Evolutionary conservation across 1,140 invertebrate genomes (phyloP).

Genomic region (Carposina sasakii): DNA sequence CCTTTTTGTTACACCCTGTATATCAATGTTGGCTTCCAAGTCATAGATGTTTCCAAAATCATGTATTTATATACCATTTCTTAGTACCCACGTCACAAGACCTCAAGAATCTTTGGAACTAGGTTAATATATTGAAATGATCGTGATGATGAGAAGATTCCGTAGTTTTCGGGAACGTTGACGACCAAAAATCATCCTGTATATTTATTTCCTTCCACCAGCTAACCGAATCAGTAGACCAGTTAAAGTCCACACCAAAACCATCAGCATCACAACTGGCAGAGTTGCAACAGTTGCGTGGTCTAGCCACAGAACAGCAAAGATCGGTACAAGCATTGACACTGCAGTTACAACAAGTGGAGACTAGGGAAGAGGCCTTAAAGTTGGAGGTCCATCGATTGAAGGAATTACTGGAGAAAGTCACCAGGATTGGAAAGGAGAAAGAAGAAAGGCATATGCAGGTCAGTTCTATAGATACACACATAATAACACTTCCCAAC

Average conservation of each 20-base stretch:
- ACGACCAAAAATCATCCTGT: background rate
- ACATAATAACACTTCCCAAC: no score
- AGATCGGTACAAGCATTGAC: conserved; percentile 49
- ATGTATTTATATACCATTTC: no score
- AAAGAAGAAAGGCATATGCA: conserved; percentile 48
- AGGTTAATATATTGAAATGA: no score
- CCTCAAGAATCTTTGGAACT: no score
- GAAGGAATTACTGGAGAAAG: conserved; percentile 53
- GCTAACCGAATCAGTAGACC: conserved; percentile 46
- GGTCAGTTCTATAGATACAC: conserved; percentile 22
- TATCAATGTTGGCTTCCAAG: no score
- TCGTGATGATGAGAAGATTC: no score
- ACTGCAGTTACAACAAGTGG: conserved; percentile 44
- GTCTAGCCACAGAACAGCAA: conserved; percentile 50
- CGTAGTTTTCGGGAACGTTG: no score
- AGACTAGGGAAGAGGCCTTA: conserved; percentile 55
- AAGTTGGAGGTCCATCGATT: conserved; percentile 52
- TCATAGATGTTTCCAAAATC: no score
- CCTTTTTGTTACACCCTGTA: no score
- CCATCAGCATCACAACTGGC: conserved; percentile 43
- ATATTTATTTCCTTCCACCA: conserved; percentile 17
- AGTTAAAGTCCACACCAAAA: conserved; percentile 36
- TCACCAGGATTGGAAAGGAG: conserved; percentile 36
- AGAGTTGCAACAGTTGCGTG: conserved; percentile 52
- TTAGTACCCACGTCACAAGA: no score